Percentiles rank a stretch among this genome's conserved stretches.
These are phyloP conservation scores for Pygmarrhopalites habei DNA, from an alignment of 1,140 invertebrate species.

Conservation along the genomic window DNA sequence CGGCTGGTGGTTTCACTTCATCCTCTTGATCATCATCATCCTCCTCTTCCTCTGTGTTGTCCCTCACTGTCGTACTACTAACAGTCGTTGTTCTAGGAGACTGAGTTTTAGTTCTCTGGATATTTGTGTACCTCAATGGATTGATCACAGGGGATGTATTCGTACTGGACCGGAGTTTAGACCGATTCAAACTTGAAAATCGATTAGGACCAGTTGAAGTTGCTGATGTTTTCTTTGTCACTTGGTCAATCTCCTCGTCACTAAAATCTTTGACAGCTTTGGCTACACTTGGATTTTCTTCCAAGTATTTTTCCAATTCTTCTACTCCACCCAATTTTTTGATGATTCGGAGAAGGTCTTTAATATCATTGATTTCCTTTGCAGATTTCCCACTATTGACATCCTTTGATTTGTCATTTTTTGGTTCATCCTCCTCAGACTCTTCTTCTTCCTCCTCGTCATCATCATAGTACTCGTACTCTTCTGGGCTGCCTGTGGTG, in stretches of 20 bases:
- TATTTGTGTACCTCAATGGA: constrained; percentile 45
- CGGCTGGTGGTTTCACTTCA: constrained; percentile 3
- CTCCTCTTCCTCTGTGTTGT: constrained; percentile 30
- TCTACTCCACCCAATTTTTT: constrained; percentile 53
- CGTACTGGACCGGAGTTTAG: constrained; percentile 28
- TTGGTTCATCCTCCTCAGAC: constrained; percentile 50
- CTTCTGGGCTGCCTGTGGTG: constrained; percentile 36
- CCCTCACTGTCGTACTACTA: constrained; percentile 8
- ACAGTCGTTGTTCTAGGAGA: constrained; percentile 34
- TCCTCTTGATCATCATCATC: constrained; percentile 13
- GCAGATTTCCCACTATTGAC: constrained; percentile 29
- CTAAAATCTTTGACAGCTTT: constrained; percentile 64
- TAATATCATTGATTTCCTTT: constrained; percentile 68
- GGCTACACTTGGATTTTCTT: constrained; percentile 40
- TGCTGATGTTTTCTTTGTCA: neutral
- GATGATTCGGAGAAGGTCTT: constrained; percentile 72
- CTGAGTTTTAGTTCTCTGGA: constrained; percentile 47
- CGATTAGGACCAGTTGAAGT: neutral
- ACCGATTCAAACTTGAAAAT: constrained; percentile 3
- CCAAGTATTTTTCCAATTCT: constrained; percentile 39
- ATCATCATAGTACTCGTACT: constrained; percentile 42
- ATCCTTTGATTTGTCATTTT: neutral
- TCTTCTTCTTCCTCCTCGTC: constrained; percentile 57
- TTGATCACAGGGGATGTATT: constrained; percentile 14
- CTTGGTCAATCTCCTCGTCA: constrained; percentile 41